A percentile compares a stretch with the other conserved stretches of the same genome.
Evolutionary conservation across 37 sponge, comb jelly and placozoan species (phyloP).

Genomic region (Ephydatia muelleri): DNA sequence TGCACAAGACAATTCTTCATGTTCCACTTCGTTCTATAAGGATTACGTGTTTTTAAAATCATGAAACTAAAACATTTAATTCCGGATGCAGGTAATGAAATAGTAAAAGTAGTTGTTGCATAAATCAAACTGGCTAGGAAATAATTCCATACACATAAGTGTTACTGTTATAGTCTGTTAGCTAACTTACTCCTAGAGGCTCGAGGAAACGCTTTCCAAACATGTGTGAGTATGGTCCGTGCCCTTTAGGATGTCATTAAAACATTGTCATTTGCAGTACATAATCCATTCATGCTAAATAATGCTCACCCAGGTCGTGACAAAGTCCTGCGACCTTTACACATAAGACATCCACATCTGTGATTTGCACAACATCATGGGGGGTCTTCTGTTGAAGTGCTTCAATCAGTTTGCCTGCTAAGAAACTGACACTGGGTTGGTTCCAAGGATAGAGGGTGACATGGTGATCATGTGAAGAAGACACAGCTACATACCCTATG

Average conservation of each 20-base stretch:
- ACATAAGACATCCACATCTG: background rate
- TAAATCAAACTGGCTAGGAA: too few species aligned
- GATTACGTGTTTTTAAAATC: background rate
- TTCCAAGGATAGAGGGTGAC: background rate
- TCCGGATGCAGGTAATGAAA: too few species aligned
- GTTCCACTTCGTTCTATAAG: background rate
- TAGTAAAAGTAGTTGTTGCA: too few species aligned
- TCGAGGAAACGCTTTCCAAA: background rate
- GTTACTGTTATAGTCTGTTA: too few species aligned
- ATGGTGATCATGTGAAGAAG: background rate
- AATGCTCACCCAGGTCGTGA: background rate
- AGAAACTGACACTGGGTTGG: background rate
- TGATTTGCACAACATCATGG: background rate
- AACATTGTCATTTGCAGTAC: too few species aligned
- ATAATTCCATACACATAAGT: too few species aligned
- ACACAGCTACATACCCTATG: background rate
- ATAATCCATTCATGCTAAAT: background rate
- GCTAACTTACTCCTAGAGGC: background rate
- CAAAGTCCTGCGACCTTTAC: background rate
- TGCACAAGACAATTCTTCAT: background rate
- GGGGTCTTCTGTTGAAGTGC: background rate
- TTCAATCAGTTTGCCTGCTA: background rate
- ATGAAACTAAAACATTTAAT: background rate
- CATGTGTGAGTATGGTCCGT: background rate
- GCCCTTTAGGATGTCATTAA: too few species aligned